Percentiles rank a stretch among this genome's conserved stretches.
phyloP scores from a whole-genome alignment of 2,797 vertebrate genomes.

The Gouania willdenowi region DNA sequence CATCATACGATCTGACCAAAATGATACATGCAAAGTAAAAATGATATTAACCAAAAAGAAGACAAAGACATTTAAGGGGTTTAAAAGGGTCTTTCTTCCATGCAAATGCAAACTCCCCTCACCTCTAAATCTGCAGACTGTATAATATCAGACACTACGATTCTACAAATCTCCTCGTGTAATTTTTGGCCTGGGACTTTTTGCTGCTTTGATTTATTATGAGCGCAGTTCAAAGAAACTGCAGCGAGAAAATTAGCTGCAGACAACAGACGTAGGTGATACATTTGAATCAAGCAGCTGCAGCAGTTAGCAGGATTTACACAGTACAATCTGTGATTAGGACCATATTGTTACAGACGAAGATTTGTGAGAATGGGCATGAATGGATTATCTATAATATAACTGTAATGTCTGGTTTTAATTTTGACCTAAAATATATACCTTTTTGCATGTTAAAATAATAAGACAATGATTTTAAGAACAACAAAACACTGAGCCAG shows the following conservation, averaged over 20 bases:
- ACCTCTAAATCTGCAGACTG: conserved; percentile 11
- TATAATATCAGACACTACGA: background rate
- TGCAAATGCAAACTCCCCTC: too few species aligned
- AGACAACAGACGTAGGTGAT: conserved; percentile 34
- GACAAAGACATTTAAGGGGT: too few species aligned
- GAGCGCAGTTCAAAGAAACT: conserved; percentile 8
- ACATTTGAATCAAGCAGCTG: conserved; percentile 2
- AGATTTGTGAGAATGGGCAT: background rate
- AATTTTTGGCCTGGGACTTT: conserved; percentile 9
- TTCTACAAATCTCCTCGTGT: conserved; percentile 14
- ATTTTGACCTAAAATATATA: too few species aligned
- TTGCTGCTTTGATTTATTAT: background rate
- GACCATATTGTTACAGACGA: background rate
- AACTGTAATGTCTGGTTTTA: too few species aligned
- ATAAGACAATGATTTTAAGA: too few species aligned
- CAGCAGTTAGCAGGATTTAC: background rate
- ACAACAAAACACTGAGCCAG: too few species aligned
- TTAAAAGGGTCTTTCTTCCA: too few species aligned
- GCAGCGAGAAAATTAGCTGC: conserved; percentile 20
- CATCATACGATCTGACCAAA: too few species aligned
- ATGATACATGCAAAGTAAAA: too few species aligned
- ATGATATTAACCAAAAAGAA: too few species aligned
- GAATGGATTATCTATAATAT: too few species aligned
- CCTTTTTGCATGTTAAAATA: too few species aligned
- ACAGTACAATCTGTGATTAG: background rate